Evolutionary conservation across 2,797 vertebrate genomes (phyloP).

Genomic region (Sebastes hubbsi): DNA sequence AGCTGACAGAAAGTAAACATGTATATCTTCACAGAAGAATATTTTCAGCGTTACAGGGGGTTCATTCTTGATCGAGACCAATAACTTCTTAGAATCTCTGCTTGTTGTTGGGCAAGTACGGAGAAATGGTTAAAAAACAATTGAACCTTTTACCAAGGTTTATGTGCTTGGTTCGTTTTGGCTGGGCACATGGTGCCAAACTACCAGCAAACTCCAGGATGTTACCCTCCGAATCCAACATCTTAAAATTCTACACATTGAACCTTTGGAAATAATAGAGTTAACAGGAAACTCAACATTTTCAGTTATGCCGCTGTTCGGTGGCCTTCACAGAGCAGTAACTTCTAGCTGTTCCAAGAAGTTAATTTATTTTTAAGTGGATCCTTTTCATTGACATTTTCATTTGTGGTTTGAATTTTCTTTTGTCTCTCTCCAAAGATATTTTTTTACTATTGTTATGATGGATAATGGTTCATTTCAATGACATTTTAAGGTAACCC

Average conservation of each 20-base stretch:
- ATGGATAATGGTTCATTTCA: not conserved
- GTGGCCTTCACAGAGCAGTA: not conserved
- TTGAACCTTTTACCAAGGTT: not conserved
- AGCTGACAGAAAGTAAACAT: too few relatives aligned
- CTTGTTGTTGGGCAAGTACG: not conserved
- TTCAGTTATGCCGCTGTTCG: not conserved
- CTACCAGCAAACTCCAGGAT: not conserved
- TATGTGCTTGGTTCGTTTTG: not conserved
- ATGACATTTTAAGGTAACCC: not conserved
- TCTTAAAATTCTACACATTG: too few relatives aligned
- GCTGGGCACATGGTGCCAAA: not conserved
- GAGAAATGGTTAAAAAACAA: not conserved
- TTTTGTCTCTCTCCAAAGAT: not conserved
- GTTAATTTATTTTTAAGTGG: not conserved
- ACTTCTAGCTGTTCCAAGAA: not conserved
- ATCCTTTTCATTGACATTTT: not conserved
- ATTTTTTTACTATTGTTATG: not conserved
- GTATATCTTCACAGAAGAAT: not conserved
- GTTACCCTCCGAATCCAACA: not conserved
- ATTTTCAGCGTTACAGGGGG: not conserved
- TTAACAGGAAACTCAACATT: not conserved
- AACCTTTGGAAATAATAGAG: too few relatives aligned
- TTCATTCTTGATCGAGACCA: not conserved
- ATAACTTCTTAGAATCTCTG: not conserved
- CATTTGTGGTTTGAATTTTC: not conserved